phyloP scores from a whole-genome alignment of 2,113 vertebrate species.

The Pangasianodon hypophthalmus region DNA sequence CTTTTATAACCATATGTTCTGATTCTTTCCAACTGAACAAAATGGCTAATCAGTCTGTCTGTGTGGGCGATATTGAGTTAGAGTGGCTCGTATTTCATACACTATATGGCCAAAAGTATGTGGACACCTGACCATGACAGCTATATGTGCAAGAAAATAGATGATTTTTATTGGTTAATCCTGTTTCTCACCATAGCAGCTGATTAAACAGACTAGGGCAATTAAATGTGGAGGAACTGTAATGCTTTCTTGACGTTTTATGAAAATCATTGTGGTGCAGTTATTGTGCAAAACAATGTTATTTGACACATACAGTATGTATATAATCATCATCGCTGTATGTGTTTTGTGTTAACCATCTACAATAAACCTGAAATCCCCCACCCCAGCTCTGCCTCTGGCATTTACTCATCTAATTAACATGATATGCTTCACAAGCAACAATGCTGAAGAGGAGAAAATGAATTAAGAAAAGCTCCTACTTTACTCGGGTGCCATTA shows the following conservation, averaged over 20 bases:
- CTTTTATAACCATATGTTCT: background rate
- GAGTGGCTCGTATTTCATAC: background rate
- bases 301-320: background rate
- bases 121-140: background rate
- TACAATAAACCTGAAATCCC: background rate
- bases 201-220: background rate
- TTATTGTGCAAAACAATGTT: background rate
- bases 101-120: background rate
- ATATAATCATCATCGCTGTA: background rate
- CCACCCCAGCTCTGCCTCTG: background rate
- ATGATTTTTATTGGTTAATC: background rate
- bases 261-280: background rate
- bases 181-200: background rate
- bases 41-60: background rate
- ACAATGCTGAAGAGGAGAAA: background rate
- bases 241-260: background rate
- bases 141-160: background rate
- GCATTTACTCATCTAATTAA: constrained; percentile 43
- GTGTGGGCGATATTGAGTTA: background rate
- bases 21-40: background rate
- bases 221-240: background rate
- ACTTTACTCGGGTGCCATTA: background rate
- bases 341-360: background rate
- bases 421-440: constrained; percentile 23
- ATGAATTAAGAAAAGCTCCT: constrained; percentile 21